A percentile compares a stretch with the other conserved stretches of the same genome.
phyloP scores from a whole-genome alignment of 2,888 invertebrate genomes.

The Galerucella nymphaeae region DNA sequence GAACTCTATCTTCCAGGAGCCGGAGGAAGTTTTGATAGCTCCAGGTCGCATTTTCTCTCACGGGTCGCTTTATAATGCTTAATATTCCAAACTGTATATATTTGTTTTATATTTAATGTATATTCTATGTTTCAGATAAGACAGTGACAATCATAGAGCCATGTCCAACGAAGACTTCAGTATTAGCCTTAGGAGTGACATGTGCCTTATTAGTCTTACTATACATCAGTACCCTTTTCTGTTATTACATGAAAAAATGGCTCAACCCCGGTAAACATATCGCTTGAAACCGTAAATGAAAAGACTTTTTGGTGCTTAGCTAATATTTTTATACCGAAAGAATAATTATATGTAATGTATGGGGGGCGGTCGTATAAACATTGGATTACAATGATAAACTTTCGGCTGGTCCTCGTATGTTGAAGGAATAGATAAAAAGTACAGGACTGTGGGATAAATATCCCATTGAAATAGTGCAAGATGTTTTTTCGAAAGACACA shows the following conservation, averaged over 20 bases:
- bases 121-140: slow-evolving; percentile 75
- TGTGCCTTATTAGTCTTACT: slow-evolving; percentile 89
- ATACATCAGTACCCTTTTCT: slow-evolving; percentile 91
- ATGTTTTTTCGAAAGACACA: not conserved
- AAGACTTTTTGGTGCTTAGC: slow-evolving; percentile 49
- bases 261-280: slow-evolving; percentile 85
- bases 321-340: slow-evolving; percentile 33
- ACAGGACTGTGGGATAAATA: slow-evolving; percentile 36
- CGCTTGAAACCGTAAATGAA: slow-evolving; percentile 65
- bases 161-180: slow-evolving; percentile 91
- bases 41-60: no score
- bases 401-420: slow-evolving; percentile 35
- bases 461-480: slow-evolving; percentile 35
- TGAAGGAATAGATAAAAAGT: slow-evolving; percentile 24
- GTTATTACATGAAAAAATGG: slow-evolving; percentile 95
- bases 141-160: slow-evolving; percentile 91
- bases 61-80: no score
- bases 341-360: slow-evolving; percentile 36
- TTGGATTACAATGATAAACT: slow-evolving; percentile 10
- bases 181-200: slow-evolving; percentile 90
- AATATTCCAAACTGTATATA: not conserved
- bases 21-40: no score
- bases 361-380: slow-evolving; percentile 27
- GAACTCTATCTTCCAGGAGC: no score
- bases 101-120: not conserved